Conservation (phyloP, 2,797 vertebrate genomes). For the Hippocampus kuda region DNA sequence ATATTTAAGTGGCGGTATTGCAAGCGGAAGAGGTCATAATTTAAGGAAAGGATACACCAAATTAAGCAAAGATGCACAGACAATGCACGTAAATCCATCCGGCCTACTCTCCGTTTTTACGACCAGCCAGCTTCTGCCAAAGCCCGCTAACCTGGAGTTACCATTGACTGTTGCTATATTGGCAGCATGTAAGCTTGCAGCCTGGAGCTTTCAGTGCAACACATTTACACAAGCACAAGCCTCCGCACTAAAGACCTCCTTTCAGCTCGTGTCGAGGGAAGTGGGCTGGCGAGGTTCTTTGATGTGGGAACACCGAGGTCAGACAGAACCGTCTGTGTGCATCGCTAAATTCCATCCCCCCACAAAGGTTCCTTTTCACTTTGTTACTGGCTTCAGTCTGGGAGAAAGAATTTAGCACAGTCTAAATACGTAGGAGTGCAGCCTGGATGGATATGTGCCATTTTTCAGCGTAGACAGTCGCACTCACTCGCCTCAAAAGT, state of each 20-base stretch:
- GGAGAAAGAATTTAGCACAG: constrained; percentile 43
- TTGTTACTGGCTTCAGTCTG: constrained; percentile 54
- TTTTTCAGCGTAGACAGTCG: constrained; percentile 37
- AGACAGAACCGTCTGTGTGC: constrained; percentile 65
- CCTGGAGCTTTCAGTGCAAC: constrained; percentile 51
- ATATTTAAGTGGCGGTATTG: neutral
- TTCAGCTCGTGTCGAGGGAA: constrained; percentile 59
- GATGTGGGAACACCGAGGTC: constrained; percentile 70
- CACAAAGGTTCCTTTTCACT: constrained; percentile 64
- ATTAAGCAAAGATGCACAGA: constrained; percentile 4
- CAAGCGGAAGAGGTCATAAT: neutral
- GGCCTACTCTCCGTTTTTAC: constrained; percentile 14
- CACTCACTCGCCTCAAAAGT: constrained; percentile 31
- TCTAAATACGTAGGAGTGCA: constrained; percentile 55
- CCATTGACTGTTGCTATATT: constrained; percentile 43
- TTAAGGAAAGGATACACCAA: constrained; percentile 1
- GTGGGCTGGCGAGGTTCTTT: constrained; percentile 65
- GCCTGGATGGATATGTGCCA: constrained; percentile 43
- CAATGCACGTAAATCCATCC: constrained; percentile 7
- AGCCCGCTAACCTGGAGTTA: constrained; percentile 36
- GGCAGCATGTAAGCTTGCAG: constrained; percentile 48
- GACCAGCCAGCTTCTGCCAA: constrained; percentile 39
- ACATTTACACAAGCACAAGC: constrained; percentile 48
- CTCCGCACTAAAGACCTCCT: constrained; percentile 58
- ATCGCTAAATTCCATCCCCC: constrained; percentile 67